phyloP scores from a whole-genome alignment of 2,888 invertebrate species.

The Clanis bilineata region DNA sequence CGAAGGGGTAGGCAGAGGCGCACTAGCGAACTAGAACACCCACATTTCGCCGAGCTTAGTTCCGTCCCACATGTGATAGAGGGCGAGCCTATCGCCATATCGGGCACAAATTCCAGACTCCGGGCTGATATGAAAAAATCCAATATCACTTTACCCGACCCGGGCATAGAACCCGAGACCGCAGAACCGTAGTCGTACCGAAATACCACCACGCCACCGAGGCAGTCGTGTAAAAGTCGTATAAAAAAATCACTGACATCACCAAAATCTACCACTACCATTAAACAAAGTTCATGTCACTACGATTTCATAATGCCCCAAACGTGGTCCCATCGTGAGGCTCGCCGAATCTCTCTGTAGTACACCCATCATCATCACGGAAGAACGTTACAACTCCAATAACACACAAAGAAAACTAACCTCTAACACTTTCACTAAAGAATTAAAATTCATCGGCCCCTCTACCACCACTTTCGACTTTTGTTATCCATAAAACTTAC shows the following conservation, averaged over 20 bases:
- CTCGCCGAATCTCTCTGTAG: conserved; percentile 75
- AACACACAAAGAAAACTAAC: conserved; percentile 26
- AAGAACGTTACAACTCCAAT: conserved; percentile 37
- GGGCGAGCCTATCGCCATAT: too few relatives aligned
- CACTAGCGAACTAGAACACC: too few relatives aligned
- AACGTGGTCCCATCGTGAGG: conserved; percentile 70
- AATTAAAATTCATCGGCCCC: conserved; percentile 26
- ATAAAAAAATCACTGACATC: conserved; percentile 36
- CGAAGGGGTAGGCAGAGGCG: too few relatives aligned
- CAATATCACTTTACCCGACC: too few relatives aligned
- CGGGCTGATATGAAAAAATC: too few relatives aligned
- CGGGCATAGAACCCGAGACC: too few relatives aligned
- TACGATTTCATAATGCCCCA: conserved; percentile 72
- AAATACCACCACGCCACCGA: too few relatives aligned
- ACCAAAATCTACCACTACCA: background rate
- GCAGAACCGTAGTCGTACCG: too few relatives aligned
- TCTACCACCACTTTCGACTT: conserved; percentile 54
- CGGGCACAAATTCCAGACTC: too few relatives aligned
- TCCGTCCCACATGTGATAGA: too few relatives aligned
- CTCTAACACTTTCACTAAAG: conserved; percentile 27
- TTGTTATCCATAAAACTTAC: conserved; percentile 37
- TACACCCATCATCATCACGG: conserved; percentile 39
- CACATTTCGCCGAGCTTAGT: too few relatives aligned
- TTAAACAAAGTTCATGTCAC: conserved; percentile 62
- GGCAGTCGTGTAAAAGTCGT: too few relatives aligned